These are phyloP conservation scores for Auanema freiburgensis DNA, from an alignment of 2,888 invertebrate genomes.

Conservation along the genomic window DNA sequence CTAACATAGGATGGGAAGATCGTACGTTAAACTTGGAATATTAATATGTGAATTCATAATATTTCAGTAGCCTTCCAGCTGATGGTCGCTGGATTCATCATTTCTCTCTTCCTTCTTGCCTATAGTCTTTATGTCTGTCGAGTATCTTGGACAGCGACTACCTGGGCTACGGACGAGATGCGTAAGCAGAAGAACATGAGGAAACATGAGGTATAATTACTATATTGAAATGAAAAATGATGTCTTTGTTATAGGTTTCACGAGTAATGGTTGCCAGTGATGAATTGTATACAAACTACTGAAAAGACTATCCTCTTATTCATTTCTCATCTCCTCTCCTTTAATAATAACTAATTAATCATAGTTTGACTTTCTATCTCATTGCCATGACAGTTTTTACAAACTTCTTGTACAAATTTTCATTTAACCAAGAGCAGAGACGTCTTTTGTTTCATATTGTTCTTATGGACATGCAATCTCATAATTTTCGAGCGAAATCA, in stretches of 20 bases:
- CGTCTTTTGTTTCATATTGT: too few species aligned
- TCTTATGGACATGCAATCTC: too few species aligned
- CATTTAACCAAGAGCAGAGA: too few species aligned
- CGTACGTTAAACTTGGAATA: constrained; percentile 3
- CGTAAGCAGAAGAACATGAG: neutral
- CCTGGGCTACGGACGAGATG: constrained; percentile 14
- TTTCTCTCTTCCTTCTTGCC: constrained; percentile 12
- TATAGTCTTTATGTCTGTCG: constrained; percentile 10
- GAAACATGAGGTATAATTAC: constrained; percentile 7
- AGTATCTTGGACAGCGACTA: constrained; percentile 12
- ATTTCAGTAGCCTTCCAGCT: constrained; percentile 18
- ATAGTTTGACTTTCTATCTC: too few species aligned
- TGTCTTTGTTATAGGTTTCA: constrained; percentile 6
- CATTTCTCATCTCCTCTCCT: too few species aligned
- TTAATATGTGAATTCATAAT: neutral
- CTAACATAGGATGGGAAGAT: constrained; percentile 14
- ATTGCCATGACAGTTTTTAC: too few species aligned
- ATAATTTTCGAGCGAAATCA: too few species aligned
- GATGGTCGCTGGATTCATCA: constrained; percentile 5
- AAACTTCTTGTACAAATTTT: too few species aligned
- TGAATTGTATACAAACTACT: constrained; percentile 20
- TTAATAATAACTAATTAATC: too few species aligned
- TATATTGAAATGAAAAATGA: constrained; percentile 2
- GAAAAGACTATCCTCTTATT: too few species aligned
- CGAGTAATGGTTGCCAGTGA: constrained; percentile 20